Base-by-base conservation (phyloP, 2,797 vertebrate genomes). In the Molossus alvarezi region DNA sequence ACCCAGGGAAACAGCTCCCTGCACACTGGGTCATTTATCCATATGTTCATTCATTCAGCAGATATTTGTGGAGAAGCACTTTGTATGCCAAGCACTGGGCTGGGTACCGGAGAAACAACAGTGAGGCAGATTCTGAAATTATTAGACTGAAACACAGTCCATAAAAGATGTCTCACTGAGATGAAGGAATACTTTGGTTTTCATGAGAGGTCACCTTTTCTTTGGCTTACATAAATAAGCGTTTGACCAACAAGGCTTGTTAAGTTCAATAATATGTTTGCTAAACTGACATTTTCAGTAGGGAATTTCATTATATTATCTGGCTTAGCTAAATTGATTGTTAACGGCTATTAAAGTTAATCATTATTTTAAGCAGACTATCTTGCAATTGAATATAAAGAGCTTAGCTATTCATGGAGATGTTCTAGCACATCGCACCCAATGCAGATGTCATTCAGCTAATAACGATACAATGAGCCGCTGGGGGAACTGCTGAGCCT, bases 101-200 rank as follows among this genome's bases (percentile, higher is more conserved):
- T 25, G 14, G 55, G n/a, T 4, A 1, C 71, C 7, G 0, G 53
- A n/a, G 13, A 64, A 80, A n/a, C 1, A n/a, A 12, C 1, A 0
- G 18, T 15, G n/a, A 60, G n/a, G 53, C 33, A 18, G 85, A 33
- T 41, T 48, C 41, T 41, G 69, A 55, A 84, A 69, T 11, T 5
- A 75, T 64, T 29, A 18, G 4, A 10, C 29, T 21, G 27, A 53
- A 62, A 83, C 67, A 3, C 6, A 91, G 18, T 21, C 83, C 83
- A 29, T 17, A 25, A 67, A 84, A 67, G 53, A 64, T 55, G n/a
- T 51, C 45, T 87, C 69, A n/a, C 17, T 9, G 21, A 29, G 18
- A 27, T 25, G 48, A 58, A 18, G 33, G 60, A 95, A 37, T 15
- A 55, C 9, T 33, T 53, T 18, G 53, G 18, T 9, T 67, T 75